These are phyloP conservation scores for Cynoglossus semilaevis DNA, from an alignment of 2,113 vertebrate species.

Conservation along the genomic window DNA sequence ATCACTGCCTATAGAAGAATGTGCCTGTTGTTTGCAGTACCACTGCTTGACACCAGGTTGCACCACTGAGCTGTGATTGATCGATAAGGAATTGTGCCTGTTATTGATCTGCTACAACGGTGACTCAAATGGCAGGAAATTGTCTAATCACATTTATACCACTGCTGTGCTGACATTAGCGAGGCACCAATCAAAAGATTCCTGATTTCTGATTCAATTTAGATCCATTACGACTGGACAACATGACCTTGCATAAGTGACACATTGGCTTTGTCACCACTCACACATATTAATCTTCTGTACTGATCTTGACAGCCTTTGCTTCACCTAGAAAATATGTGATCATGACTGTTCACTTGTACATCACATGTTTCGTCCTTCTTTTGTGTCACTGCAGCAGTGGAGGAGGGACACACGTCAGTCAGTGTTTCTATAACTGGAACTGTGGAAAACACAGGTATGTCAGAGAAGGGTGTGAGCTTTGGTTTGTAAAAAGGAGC, in stretches of 20 bases:
- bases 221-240: not conserved
- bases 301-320: not conserved
- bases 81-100: not conserved
- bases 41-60: not conserved
- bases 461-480: slow-evolving; percentile 41
- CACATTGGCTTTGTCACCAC: not conserved
- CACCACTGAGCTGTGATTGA: slow-evolving; percentile 6
- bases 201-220: not conserved
- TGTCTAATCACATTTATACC: not conserved
- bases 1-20: not conserved
- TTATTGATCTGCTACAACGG: not conserved
- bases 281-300: not conserved
- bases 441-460: slow-evolving; percentile 23
- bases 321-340: not conserved
- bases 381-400: slow-evolving; percentile 20
- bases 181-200: not conserved
- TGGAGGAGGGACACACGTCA: slow-evolving; percentile 37
- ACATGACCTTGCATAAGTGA: not conserved
- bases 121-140: not conserved
- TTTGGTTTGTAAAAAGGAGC: not conserved
- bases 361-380: slow-evolving; percentile 8
- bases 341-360: not conserved
- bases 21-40: slow-evolving; percentile 5
- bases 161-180: not conserved
- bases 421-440: slow-evolving; percentile 21